Evolutionary conservation across 2,113 vertebrate genomes (phyloP), one percentile per base, ranked within the genome.

Genomic region (Arenaria interpres): DNA sequence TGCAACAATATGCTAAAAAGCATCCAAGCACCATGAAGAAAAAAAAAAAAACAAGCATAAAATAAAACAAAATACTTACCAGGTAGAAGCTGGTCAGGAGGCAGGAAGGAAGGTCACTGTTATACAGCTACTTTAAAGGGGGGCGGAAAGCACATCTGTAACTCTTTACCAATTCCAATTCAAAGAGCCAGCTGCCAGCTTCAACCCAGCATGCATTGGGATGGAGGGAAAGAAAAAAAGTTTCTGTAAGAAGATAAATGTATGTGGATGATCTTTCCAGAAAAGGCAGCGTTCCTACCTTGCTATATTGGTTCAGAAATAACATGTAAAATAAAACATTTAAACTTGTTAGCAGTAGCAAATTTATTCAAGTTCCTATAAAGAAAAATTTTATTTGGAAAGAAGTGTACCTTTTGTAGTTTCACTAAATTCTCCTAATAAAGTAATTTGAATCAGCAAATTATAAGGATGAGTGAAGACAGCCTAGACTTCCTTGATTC

Each of bases 221-320:
- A 5, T 20, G 11, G 2, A 3, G 10, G 1, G 2, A 2, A n/a
- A 21, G 20, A 59, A 5, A 37, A 57, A 37, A 48, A 14, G 5
- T 28, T 75, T 48, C 27, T 85, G 10, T 33, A 59, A 35, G 30
- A 83, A 12, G 3, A 33, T 1, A n/a, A 50, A 50, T 35, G 0
- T 15, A 25, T n/a, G 54, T 59, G 25, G 28, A 53, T 43, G 17
- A 33, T 48, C 17, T 41, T 84, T 56, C 37, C 14, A 73, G 32
- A 73, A 76, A 88, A 78, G 9, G 1, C 1, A 73, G 1, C 22
- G 7, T 45, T 76, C 8, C 28, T 72, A 13, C 15, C 6, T 72
- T 60, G 35, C 7, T 66, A 3, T 48, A 37, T 25, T 68, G 13
- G 27, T 66, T 79, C 50, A 62, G 62, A 85, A 76, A 46, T n/a